These are phyloP conservation scores for Merops nubicus DNA, from an alignment of 2,113 vertebrate genomes.

Conservation along the genomic window DNA sequence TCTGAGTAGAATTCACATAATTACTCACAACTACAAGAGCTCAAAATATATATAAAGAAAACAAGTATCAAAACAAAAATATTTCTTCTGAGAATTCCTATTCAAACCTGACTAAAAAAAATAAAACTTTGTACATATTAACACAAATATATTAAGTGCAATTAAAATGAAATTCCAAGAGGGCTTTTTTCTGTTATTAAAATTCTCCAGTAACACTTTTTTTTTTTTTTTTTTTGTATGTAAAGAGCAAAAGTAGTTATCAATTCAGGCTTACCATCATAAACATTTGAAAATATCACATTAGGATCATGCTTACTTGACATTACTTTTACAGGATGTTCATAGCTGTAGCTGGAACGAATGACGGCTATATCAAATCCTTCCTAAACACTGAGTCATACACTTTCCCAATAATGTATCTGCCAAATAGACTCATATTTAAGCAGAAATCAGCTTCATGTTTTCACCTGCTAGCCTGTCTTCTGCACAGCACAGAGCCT, in stretches of 20 bases:
- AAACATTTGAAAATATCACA: not conserved
- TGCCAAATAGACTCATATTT: conserved; percentile 31
- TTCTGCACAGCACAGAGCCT: not conserved
- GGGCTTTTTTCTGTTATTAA: not conserved
- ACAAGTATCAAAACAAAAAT: not conserved
- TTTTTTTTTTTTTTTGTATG: not conserved
- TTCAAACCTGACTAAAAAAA: not conserved
- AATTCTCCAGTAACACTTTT: not conserved
- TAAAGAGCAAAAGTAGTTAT: not conserved
- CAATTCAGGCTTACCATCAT: not conserved
- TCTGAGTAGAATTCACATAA: not conserved
- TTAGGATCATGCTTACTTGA: not conserved
- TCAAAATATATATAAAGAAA: not conserved
- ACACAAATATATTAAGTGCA: not conserved
- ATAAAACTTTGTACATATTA: not conserved
- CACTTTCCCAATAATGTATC: not conserved
- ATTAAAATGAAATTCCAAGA: not conserved
- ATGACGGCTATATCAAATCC: not conserved
- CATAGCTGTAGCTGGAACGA: not conserved
- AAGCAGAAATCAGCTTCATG: conserved; percentile 40
- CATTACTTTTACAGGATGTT: not conserved
- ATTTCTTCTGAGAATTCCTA: not conserved
- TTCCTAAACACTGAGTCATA: conserved; percentile 46
- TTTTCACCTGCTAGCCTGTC: conserved; percentile 34
- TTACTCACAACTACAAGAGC: not conserved